A percentile compares a stretch with the other conserved stretches of the same genome.
These are phyloP conservation scores for Lanius collurio DNA, from an alignment of 2,113 vertebrate species.

Conservation along the genomic window DNA sequence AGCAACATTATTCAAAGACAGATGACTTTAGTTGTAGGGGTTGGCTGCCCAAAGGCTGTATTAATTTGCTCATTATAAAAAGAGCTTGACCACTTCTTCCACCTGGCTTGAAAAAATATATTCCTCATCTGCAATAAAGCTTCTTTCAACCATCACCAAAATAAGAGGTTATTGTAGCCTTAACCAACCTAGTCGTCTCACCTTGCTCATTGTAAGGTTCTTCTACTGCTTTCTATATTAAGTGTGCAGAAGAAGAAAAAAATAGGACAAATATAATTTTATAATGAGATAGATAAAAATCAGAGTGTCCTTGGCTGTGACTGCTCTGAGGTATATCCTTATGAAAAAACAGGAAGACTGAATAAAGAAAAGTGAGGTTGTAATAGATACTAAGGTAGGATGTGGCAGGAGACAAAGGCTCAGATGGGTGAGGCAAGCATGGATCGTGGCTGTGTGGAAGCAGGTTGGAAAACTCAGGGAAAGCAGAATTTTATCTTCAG, in stretches of 20 bases:
- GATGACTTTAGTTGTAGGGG: neutral
- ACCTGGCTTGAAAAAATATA: neutral
- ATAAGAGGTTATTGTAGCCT: neutral
- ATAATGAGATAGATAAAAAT: neutral
- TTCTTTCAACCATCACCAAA: neutral
- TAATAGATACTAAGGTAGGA: neutral
- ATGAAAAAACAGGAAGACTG: neutral
- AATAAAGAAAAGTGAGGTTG: neutral
- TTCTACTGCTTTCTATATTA: slow-evolving; percentile 20
- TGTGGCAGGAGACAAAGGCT: neutral
- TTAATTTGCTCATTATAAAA: neutral
- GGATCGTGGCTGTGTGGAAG: neutral
- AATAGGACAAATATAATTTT: slow-evolving; percentile 22
- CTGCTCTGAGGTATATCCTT: neutral
- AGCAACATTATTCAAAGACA: neutral
- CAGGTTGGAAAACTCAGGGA: neutral
- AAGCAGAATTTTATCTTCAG: neutral
- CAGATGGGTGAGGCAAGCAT: neutral
- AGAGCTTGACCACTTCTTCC: neutral
- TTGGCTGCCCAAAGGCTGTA: neutral
- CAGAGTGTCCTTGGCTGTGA: neutral
- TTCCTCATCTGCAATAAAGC: neutral
- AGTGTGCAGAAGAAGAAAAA: neutral
- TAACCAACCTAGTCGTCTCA: neutral
- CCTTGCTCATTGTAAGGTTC: neutral